These are phyloP conservation scores for Xestia sexstrigata DNA, from an alignment of 2,888 invertebrate genomes.

Conservation along the genomic window DNA sequence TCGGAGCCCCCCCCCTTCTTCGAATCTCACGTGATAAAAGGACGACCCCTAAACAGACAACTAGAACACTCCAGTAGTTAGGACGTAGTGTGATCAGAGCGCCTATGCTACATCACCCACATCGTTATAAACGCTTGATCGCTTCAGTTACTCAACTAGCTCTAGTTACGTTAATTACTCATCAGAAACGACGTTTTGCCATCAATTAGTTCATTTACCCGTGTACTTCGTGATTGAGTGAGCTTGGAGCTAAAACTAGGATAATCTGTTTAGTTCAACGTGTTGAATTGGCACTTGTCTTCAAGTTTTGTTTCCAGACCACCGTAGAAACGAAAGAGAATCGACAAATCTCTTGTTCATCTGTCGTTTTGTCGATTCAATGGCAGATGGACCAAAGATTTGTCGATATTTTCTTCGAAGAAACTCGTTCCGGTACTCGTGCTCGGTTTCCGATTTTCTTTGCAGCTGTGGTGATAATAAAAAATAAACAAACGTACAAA, in stretches of 20 bases:
- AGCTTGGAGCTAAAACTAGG: not conserved
- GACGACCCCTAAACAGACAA: no score
- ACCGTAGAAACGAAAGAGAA: no score
- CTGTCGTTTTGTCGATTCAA: no score
- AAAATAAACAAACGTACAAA: no score
- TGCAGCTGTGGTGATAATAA: no score
- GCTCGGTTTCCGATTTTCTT: not conserved
- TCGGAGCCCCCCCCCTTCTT: no score
- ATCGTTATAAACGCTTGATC: not conserved
- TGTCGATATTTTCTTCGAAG: no score
- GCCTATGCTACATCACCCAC: not conserved
- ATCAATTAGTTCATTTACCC: conserved; percentile 13
- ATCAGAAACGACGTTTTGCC: not conserved
- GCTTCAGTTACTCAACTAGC: not conserved
- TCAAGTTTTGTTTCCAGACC: not conserved
- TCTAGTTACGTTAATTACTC: conserved; percentile 5
- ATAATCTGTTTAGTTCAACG: not conserved
- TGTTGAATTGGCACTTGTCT: not conserved
- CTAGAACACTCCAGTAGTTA: not conserved
- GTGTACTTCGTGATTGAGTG: conserved; percentile 4
- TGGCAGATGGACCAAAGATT: no score
- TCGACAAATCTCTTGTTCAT: no score
- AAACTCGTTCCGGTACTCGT: no score
- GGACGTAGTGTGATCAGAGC: not conserved
- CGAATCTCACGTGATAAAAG: no score